phyloP scores from a whole-genome alignment of 2,113 vertebrate genomes.

The Cyprinodon variegatus region DNA sequence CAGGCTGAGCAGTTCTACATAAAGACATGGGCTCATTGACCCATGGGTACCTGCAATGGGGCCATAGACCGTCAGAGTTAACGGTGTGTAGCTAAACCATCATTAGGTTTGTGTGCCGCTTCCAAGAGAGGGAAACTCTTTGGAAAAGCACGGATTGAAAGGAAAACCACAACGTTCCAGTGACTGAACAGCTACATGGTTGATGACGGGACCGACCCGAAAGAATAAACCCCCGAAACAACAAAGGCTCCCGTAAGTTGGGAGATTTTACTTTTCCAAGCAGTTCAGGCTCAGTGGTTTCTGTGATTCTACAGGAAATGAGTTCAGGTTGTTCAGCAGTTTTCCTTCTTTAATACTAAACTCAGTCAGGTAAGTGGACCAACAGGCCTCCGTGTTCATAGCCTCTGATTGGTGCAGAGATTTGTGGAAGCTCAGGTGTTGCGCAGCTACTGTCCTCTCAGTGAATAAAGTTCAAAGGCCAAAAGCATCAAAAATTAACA shows the following conservation, averaged over 20 bases:
- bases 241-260: neutral
- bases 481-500: conserved; percentile 37
- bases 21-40: neutral
- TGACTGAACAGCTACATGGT: neutral
- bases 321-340: neutral
- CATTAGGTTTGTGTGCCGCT: neutral
- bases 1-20: neutral
- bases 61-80: neutral
- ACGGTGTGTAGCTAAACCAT: neutral
- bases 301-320: neutral
- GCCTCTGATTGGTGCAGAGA: conserved; percentile 12
- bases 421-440: neutral
- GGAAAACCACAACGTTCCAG: neutral
- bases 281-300: neutral
- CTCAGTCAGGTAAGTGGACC: neutral
- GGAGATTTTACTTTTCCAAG: neutral
- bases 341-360: neutral
- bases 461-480: conserved; percentile 17
- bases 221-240: neutral
- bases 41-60: neutral
- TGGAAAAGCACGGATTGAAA: neutral
- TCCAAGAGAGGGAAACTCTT: neutral
- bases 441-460: conserved; percentile 6
- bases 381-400: neutral
- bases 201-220: neutral